Evolutionary conservation across 2,797 vertebrate genomes (phyloP).

Genomic region (Clarias laeviceps): DNA sequence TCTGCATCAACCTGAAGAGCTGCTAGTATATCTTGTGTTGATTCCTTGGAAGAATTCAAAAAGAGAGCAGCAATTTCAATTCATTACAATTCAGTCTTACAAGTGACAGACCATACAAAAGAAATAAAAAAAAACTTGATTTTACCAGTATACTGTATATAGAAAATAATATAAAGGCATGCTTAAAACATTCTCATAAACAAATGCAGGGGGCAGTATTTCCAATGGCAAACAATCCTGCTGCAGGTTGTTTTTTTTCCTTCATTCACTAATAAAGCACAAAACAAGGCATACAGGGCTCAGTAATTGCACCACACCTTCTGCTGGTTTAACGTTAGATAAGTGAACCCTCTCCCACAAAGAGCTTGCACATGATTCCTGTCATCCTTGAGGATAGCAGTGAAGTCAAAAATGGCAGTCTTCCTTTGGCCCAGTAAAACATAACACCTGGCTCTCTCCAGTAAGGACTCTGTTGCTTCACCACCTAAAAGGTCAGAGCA

Average conservation of each 20-base stretch:
- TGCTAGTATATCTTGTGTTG: slow-evolving; percentile 77
- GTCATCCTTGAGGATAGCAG: slow-evolving; percentile 80
- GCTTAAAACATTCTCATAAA: neutral
- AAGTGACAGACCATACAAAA: neutral
- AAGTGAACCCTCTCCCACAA: slow-evolving; percentile 86
- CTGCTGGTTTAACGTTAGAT: slow-evolving; percentile 84
- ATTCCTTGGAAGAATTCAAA: slow-evolving; percentile 75
- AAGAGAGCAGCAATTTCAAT: neutral
- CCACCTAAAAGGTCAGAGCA: slow-evolving; percentile 74
- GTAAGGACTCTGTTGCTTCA: slow-evolving; percentile 78
- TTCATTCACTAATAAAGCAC: neutral
- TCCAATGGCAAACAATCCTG: neutral
- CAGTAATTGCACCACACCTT: slow-evolving; percentile 74
- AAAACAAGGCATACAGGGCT: neutral
- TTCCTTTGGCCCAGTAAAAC: slow-evolving; percentile 86
- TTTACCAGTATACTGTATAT: neutral
- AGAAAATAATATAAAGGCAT: neutral
- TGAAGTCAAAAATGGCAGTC: slow-evolving; percentile 93
- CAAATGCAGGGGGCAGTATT: slow-evolving; percentile 6
- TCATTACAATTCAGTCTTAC: neutral
- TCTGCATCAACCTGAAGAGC: slow-evolving; percentile 79
- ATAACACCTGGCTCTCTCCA: slow-evolving; percentile 87
- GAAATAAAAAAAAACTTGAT: neutral
- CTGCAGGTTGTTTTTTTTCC: neutral
- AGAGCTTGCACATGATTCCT: slow-evolving; percentile 81